Conservation (phyloP, 2,113 vertebrate species). For the Chinchilla lanigera region DNA sequence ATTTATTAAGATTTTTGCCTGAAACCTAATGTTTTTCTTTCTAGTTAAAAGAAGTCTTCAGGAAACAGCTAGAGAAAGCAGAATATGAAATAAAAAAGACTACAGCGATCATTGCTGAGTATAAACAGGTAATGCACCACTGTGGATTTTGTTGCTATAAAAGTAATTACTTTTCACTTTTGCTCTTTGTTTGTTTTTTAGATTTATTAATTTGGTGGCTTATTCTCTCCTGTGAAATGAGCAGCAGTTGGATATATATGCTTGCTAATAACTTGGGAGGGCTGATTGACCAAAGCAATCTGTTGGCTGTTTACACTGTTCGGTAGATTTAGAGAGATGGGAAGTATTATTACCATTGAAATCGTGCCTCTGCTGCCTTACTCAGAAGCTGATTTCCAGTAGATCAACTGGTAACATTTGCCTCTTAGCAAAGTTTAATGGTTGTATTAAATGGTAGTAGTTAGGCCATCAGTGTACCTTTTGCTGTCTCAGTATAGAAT, state of each 20-base stretch:
- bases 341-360: background rate
- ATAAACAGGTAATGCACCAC: slow-evolving; percentile 92
- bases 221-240: background rate
- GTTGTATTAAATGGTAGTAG: background rate
- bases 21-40: slow-evolving; percentile 42
- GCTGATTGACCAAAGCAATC: background rate
- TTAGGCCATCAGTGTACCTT: background rate
- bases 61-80: slow-evolving; percentile 97
- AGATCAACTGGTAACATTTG: background rate
- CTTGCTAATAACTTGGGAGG: background rate
- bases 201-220: background rate
- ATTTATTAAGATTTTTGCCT: slow-evolving; percentile 8
- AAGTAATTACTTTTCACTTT: slow-evolving; percentile 20
- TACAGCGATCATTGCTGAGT: slow-evolving; percentile 97
- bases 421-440: background rate
- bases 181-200: background rate
- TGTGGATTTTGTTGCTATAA: background rate
- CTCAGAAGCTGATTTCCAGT: slow-evolving; percentile 15
- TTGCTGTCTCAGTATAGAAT: background rate
- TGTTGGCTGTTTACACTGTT: background rate
- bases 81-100: slow-evolving; percentile 99
- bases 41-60: slow-evolving; percentile 98
- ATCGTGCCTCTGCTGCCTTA: background rate
- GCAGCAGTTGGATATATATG: background rate
- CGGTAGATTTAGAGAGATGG: background rate